A percentile compares a stretch with the other conserved stretches of the same genome.
These are phyloP conservation scores for Pipistrellus pygmaeus DNA, from an alignment of 2,797 vertebrate genomes.

Conservation along the genomic window DNA sequence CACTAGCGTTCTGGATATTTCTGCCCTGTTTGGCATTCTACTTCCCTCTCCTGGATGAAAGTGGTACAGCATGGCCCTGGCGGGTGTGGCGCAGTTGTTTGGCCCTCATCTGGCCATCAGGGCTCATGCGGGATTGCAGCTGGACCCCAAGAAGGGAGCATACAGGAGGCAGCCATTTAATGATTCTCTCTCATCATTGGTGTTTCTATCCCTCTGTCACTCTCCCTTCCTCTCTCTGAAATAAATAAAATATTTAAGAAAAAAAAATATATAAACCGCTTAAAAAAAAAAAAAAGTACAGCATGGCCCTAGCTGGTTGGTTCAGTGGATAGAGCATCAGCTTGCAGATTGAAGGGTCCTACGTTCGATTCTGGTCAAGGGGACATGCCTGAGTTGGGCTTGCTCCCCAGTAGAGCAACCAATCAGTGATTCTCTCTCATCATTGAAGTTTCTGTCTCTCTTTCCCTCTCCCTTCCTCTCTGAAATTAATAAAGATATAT, in stretches of 20 bases:
- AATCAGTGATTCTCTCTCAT: no score
- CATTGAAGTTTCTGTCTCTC: no score
- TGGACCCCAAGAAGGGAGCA: no score
- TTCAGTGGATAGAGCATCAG: no score
- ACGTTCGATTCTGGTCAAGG: no score
- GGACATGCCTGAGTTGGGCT: no score
- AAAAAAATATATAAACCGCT: background rate
- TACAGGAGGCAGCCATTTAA: background rate
- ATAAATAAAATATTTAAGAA: background rate
- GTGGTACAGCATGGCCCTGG: background rate
- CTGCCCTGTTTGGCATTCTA: background rate
- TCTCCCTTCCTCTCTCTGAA: background rate
- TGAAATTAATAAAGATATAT: no score
- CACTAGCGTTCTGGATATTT: background rate
- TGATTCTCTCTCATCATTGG: background rate
- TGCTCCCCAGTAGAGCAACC: no score
- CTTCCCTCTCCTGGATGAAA: conserved; percentile 39
- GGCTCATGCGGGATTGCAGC: background rate
- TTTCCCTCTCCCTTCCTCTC: no score
- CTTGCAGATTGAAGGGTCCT: no score
- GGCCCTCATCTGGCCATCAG: background rate
- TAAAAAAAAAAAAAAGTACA: background rate
- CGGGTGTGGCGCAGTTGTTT: background rate
- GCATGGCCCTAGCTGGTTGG: background rate
- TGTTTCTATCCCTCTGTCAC: background rate